phyloP scores from a whole-genome alignment of 1,140 invertebrate genomes.

The Camponotus vicinus region DNA sequence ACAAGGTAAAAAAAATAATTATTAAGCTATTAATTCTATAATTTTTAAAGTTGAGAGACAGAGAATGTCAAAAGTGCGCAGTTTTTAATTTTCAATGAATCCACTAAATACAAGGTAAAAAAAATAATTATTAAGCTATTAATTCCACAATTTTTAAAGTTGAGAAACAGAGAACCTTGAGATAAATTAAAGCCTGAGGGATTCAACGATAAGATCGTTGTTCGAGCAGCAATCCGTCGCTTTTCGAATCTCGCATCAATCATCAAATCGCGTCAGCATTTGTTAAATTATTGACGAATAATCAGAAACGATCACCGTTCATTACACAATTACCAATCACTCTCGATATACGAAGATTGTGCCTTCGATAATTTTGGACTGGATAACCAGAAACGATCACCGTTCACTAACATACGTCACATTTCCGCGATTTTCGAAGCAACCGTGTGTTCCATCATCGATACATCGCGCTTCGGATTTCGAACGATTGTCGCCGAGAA shows the following conservation, averaged over 20 bases:
- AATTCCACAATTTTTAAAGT: not conserved
- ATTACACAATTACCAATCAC: constrained; percentile 6
- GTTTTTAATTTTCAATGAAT: not conserved
- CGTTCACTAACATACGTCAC: not conserved
- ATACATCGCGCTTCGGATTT: not conserved
- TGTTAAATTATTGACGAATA: constrained; percentile 24
- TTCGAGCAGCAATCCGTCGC: not conserved
- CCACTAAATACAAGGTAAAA: constrained; percentile 13
- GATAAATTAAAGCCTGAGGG: not conserved
- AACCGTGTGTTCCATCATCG: not conserved
- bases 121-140: not conserved
- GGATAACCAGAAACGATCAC: not conserved
- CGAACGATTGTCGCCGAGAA: not conserved
- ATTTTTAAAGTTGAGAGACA: not conserved
- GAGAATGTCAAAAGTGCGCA: too few species aligned
- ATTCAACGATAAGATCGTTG: constrained; percentile 17
- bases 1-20: not conserved
- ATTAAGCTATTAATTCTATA: not conserved
- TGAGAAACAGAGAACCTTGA: not conserved
- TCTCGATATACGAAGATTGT: constrained; percentile 5
- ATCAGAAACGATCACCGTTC: constrained; percentile 5
- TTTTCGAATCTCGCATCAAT: not conserved
- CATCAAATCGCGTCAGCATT: not conserved
- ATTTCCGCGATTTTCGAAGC: not conserved
- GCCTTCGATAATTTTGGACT: not conserved